A percentile compares a stretch with the other conserved stretches of the same genome.
Conservation (phyloP, 2,888 invertebrate species). For the Endotricha flammealis region DNA sequence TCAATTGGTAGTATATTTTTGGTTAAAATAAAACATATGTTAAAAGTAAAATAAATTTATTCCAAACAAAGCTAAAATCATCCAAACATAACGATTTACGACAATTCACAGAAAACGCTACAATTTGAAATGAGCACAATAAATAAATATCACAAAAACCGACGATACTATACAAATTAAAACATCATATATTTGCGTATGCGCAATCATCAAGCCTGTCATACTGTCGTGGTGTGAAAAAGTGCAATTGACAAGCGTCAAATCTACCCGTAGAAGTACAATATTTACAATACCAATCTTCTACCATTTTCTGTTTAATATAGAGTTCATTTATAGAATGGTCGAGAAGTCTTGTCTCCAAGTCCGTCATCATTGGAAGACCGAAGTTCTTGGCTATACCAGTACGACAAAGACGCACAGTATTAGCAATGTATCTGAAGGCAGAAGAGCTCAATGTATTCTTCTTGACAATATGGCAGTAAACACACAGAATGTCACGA, state of each 20-base stretch:
- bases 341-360: conserved; percentile 56
- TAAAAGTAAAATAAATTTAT: too few relatives aligned
- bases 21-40: too few relatives aligned
- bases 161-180: neutral
- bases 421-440: conserved; percentile 60
- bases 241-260: conserved; percentile 39
- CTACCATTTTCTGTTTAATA: conserved; percentile 31
- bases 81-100: too few relatives aligned
- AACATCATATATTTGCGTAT: conserved; percentile 37
- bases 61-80: too few relatives aligned
- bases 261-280: conserved; percentile 35
- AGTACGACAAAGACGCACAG: conserved; percentile 60
- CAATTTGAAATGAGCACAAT: conserved; percentile 14
- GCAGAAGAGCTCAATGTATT: conserved; percentile 37
- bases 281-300: conserved; percentile 52
- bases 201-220: conserved; percentile 53
- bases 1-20: too few relatives aligned
- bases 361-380: conserved; percentile 61
- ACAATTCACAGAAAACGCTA: too few relatives aligned
- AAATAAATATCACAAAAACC: neutral
- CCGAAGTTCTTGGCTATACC: conserved; percentile 69
- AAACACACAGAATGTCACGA: conserved; percentile 10
- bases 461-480: conserved; percentile 17
- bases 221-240: conserved; percentile 36
- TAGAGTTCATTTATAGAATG: conserved; percentile 49